Conservation (phyloP, 1,140 invertebrate genomes). For the Lepidurus packardi region DNA sequence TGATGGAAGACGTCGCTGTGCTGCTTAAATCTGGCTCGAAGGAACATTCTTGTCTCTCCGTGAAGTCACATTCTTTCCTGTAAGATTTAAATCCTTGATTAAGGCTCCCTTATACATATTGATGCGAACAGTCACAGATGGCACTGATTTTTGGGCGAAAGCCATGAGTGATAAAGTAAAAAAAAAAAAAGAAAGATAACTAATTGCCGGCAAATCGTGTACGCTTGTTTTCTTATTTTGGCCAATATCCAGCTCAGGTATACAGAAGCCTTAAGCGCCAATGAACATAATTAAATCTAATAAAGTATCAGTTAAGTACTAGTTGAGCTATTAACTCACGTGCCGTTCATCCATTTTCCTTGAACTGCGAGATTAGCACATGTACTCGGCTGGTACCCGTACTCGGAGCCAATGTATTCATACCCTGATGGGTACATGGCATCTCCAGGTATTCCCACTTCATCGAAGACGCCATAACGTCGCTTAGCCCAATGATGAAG, state of each 20-base stretch:
- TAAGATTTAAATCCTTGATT: not conserved
- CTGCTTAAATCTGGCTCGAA: not conserved
- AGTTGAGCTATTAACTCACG: not conserved
- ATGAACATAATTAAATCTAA: too few species aligned
- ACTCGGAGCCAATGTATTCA: not conserved
- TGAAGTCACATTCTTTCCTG: not conserved
- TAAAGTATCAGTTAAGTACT: not conserved
- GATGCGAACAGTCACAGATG: too few species aligned
- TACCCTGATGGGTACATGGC: conserved; percentile 39
- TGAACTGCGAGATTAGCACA: not conserved
- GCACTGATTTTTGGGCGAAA: too few species aligned
- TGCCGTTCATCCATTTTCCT: not conserved
- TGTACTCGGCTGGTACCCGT: conserved; percentile 1
- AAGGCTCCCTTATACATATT: not conserved
- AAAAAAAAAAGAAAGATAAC: too few species aligned
- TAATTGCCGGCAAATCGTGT: too few species aligned
- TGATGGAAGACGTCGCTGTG: not conserved
- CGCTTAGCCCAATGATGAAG: conserved; percentile 50
- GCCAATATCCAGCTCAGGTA: not conserved
- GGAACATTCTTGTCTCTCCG: not conserved
- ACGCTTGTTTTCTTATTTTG: too few species aligned
- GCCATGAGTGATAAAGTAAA: too few species aligned
- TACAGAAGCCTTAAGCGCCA: not conserved
- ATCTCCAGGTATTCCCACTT: conserved; percentile 44
- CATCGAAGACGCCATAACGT: conserved; percentile 50